Conservation (phyloP, 37 sponge, comb jelly and placozoan genomes). For the Chondrosia reniformis region DNA sequence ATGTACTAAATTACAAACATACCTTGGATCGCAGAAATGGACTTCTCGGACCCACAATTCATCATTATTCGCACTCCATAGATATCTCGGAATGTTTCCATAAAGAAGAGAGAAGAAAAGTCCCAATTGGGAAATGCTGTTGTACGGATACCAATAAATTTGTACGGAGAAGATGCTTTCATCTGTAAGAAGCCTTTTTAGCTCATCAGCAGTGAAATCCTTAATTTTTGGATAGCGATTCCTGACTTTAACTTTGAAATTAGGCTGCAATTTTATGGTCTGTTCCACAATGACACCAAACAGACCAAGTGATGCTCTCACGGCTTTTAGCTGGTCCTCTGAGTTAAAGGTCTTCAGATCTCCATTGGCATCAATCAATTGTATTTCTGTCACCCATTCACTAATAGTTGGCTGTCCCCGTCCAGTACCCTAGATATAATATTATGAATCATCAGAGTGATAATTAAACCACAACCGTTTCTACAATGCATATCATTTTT, state of each 20-base stretch:
- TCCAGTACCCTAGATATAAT: slow-evolving; percentile 28
- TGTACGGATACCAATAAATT: background rate
- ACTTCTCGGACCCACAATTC: background rate
- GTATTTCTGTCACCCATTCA: slow-evolving; percentile 18
- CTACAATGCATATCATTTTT: too few species aligned
- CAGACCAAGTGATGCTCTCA: slow-evolving; percentile 10
- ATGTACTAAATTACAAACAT: too few species aligned
- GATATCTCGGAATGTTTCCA: background rate
- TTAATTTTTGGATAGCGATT: background rate
- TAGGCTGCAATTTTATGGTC: slow-evolving; percentile 6
- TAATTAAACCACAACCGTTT: too few species aligned
- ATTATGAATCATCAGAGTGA: too few species aligned
- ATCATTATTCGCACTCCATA: background rate
- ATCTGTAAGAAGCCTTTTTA: background rate
- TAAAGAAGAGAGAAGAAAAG: background rate
- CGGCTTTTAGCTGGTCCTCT: slow-evolving; percentile 14
- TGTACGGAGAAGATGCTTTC: background rate
- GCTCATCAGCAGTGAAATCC: background rate
- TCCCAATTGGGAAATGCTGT: background rate
- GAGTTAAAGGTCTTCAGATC: background rate
- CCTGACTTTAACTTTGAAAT: background rate
- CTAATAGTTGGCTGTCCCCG: slow-evolving; percentile 4
- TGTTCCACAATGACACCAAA: slow-evolving; percentile 30
- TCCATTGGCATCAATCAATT: slow-evolving; percentile 6
- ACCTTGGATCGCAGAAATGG: background rate